These are phyloP conservation scores for Pristionchus mayeri DNA, from an alignment of 2,888 invertebrate species.

Conservation along the genomic window DNA sequence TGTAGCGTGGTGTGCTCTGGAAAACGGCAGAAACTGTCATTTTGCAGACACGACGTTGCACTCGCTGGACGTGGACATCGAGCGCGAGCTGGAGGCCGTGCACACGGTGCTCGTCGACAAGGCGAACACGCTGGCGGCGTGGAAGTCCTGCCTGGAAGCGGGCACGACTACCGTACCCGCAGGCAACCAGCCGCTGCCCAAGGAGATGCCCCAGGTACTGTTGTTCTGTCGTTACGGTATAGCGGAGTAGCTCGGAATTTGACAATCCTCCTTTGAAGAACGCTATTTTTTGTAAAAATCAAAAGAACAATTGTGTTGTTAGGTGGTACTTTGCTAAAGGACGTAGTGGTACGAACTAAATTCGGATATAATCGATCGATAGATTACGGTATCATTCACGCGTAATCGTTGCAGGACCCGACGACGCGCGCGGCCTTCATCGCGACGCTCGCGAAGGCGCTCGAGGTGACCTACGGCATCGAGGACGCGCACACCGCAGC, in stretches of 20 bases:
- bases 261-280: too few species aligned
- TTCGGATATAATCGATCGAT: background rate
- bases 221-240: background rate
- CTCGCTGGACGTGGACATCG: conserved; percentile 61
- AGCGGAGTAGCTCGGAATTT: too few species aligned
- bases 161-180: conserved; percentile 36
- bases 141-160: conserved; percentile 62
- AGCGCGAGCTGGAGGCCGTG: conserved; percentile 63
- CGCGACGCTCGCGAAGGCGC: conserved; percentile 54
- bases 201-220: background rate
- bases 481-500: conserved; percentile 55
- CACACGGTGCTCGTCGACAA: conserved; percentile 57
- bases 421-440: conserved; percentile 56
- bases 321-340: too few species aligned
- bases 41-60: conserved; percentile 4
- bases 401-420: conserved; percentile 43
- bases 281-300: too few species aligned
- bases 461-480: conserved; percentile 58
- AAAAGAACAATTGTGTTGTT: too few species aligned
- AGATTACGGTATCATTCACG: background rate
- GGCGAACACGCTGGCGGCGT: conserved; percentile 64
- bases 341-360: too few species aligned
- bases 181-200: conserved; percentile 53
- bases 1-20: too few species aligned
- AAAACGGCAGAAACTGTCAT: background rate